phyloP scores from a whole-genome alignment of 1,140 invertebrate species.

The Lucilia sericata region DNA sequence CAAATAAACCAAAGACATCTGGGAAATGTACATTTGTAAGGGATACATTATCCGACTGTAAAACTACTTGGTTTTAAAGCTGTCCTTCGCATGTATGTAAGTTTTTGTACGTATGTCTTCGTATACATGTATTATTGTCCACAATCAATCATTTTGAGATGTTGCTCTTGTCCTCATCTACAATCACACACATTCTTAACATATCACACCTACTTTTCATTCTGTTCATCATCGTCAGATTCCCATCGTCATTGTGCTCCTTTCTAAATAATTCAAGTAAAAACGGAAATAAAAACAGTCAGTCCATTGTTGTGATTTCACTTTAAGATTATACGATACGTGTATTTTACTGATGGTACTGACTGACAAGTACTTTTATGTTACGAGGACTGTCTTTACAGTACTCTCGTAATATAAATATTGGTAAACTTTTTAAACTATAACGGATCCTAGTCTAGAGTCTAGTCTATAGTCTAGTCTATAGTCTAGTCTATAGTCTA shows the following conservation, averaged over 20 bases:
- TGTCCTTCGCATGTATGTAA: neutral
- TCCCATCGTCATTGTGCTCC: neutral
- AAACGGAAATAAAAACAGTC: conserved; percentile 8
- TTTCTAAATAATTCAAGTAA: neutral
- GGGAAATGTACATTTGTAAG: too few relatives aligned
- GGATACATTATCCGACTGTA: too few relatives aligned
- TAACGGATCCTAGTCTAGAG: too few relatives aligned
- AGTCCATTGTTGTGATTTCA: conserved; percentile 9
- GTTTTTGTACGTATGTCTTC: neutral
- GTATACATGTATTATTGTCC: neutral
- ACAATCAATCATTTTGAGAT: conserved; percentile 35
- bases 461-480: too few relatives aligned
- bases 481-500: too few relatives aligned
- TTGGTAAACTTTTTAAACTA: too few relatives aligned
- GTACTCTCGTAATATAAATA: neutral
- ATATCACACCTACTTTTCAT: neutral
- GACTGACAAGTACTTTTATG: neutral
- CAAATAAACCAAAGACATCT: too few relatives aligned
- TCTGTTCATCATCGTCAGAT: neutral
- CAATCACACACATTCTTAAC: neutral
- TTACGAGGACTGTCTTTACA: neutral
- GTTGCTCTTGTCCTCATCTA: neutral
- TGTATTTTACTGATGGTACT: conserved; percentile 13
- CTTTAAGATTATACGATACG: neutral
- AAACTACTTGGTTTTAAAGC: too few relatives aligned